These are phyloP conservation scores for Pteropus rufus DNA, from an alignment of 2,797 vertebrate genomes.

Conservation along the genomic window DNA sequence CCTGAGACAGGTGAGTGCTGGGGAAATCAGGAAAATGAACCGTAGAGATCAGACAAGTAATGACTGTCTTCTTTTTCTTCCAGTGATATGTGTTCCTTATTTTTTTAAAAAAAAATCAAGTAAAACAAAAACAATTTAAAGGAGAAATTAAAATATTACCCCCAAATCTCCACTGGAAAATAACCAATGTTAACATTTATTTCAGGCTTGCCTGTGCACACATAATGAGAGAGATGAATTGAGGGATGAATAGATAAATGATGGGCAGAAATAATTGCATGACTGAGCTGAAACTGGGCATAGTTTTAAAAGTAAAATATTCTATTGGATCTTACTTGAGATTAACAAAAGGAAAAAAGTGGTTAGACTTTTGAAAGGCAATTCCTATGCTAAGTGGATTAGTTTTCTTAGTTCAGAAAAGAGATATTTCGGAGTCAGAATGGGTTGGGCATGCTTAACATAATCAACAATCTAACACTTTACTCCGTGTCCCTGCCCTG, in stretches of 20 bases:
- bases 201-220: background rate
- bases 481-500: rapidly evolving
- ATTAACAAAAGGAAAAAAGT: conserved; percentile 17
- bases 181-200: background rate
- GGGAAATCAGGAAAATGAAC: background rate
- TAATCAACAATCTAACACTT: background rate
- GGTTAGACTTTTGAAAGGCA: background rate
- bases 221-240: background rate
- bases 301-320: conserved; percentile 8
- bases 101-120: background rate
- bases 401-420: background rate
- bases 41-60: background rate
- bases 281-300: background rate
- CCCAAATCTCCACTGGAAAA: background rate
- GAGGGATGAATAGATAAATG: background rate
- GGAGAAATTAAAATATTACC: background rate
- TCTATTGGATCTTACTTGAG: background rate
- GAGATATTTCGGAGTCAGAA: background rate
- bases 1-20: background rate
- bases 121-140: background rate
- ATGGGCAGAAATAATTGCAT: background rate
- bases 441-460: background rate
- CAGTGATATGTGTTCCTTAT: background rate
- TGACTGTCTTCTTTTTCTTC: background rate
- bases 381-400: background rate